Conservation (phyloP, 1,140 invertebrate species). For the Drosophila pruinosa region DNA sequence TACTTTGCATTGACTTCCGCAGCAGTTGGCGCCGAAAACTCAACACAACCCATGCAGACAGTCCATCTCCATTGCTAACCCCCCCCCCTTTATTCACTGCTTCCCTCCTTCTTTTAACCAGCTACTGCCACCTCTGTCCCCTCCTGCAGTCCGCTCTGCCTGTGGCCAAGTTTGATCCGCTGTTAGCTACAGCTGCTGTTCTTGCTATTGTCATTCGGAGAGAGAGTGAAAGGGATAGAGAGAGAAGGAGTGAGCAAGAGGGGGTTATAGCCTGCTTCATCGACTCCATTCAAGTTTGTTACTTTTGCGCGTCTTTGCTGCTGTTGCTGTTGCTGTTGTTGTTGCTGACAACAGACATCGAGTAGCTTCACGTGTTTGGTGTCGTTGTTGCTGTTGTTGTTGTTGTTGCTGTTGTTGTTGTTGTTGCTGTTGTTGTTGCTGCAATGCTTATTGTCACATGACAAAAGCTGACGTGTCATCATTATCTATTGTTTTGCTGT, state of each 20-base stretch:
- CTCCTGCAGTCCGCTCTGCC: background rate
- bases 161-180: background rate
- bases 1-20: slow-evolving; percentile 72
- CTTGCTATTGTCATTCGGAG: slow-evolving; percentile 20
- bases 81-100: background rate
- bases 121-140: background rate
- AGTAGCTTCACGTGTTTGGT: slow-evolving; percentile 49
- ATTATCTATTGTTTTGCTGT: slow-evolving; percentile 68
- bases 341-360: slow-evolving; percentile 66
- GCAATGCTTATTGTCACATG: slow-evolving; percentile 59
- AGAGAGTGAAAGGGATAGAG: background rate
- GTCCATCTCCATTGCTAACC: background rate
- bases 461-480: slow-evolving; percentile 75
- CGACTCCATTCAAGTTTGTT: slow-evolving; percentile 38
- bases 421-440: slow-evolving; percentile 19
- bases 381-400: slow-evolving; percentile 3
- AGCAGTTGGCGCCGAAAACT: slow-evolving; percentile 37
- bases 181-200: slow-evolving; percentile 18
- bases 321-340: background rate
- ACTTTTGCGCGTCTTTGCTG: slow-evolving; percentile 52
- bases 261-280: background rate
- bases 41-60: slow-evolving; percentile 13
- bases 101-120: background rate
- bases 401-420: slow-evolving; percentile 23
- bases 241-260: background rate